Base-by-base conservation (phyloP, 2,888 invertebrate species). In the Harmothoe impar region DNA sequence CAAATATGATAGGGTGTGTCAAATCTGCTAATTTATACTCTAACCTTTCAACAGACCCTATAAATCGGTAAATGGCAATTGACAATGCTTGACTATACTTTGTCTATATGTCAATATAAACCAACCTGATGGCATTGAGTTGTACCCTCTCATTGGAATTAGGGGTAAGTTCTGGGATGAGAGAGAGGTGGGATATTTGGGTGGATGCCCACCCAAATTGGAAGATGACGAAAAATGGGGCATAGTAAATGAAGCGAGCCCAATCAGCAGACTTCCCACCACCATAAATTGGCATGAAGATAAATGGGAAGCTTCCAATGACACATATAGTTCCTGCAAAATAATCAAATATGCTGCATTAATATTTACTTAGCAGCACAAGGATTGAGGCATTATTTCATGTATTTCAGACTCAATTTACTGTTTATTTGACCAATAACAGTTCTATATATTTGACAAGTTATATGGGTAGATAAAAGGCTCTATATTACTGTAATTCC, bases 181-280 rank as follows among this genome's bases (percentile, higher is more conserved):
- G 96, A n/a, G 98, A 97, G 91, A 99, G 96, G 95, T 99, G 98
- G 33, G 98, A 98, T 94, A 99, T 98, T 96, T 98, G 98, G 0
- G 98, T 97, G 0, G 98, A 96, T 7, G 98, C 98, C 98, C 98
- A 98, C 25, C 98, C 98, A 96, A 98, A 98, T 97, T 98, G 98
- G 94, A 98, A 96, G n/a, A 96, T 97, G 92, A 96, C 94, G 23
- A 97, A 96, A 92, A 96, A 96, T 43, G 96, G 96, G 0, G 96
- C 94, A 92, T 96, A 96, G 94, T 96, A 96, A 3, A 96, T 92
- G 86, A 96, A 95, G 92, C 96, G 94, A 3, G 95, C 94, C 93
- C 94, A 94, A 91, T 96, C 97, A 97, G 33, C 97, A 20, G 92
- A 62, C 25, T 91, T 29, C 3, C 25, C 3, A 94, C 98, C 98